phyloP scores from a whole-genome alignment of 1,140 invertebrate species.

The Drosophila triauraria region DNA sequence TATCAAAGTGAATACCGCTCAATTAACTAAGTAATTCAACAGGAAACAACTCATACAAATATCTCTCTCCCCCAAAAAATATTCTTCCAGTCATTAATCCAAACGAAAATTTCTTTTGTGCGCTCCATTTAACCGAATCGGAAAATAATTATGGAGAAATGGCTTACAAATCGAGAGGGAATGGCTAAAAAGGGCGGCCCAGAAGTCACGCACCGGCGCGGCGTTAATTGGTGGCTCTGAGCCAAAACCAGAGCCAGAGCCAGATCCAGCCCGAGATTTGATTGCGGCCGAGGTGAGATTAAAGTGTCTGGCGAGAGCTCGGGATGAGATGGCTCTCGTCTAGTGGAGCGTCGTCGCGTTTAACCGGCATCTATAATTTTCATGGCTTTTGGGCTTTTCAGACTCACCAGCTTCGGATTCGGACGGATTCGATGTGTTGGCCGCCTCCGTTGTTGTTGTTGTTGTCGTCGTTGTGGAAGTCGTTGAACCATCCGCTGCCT shows the following conservation, averaged over 20 bases:
- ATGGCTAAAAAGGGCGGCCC: conserved; percentile 52
- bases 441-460: conserved; percentile 42
- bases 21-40: conserved; percentile 80
- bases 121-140: conserved; percentile 74
- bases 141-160: conserved; percentile 73
- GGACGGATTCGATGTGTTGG: conserved; percentile 68
- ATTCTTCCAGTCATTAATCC: conserved; percentile 71
- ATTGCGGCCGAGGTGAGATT: conserved; percentile 62
- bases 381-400: conserved; percentile 54
- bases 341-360: conserved; percentile 40
- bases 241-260: conserved; percentile 34
- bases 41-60: conserved; percentile 60
- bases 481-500: conserved; percentile 72
- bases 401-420: conserved; percentile 78
- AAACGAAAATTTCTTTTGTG: conserved; percentile 61
- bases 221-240: conserved; percentile 75
- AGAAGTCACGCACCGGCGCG: conserved; percentile 49
- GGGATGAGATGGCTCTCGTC: conserved; percentile 43
- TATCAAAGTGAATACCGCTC: conserved; percentile 62
- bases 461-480: conserved; percentile 56
- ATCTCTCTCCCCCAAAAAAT: conserved; percentile 23
- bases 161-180: conserved; percentile 60
- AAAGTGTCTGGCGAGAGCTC: conserved; percentile 65
- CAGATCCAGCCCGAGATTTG: conserved; percentile 50
- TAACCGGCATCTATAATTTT: conserved; percentile 70